phyloP scores from a whole-genome alignment of 2,797 vertebrate genomes.

The Danio kyathit region DNA sequence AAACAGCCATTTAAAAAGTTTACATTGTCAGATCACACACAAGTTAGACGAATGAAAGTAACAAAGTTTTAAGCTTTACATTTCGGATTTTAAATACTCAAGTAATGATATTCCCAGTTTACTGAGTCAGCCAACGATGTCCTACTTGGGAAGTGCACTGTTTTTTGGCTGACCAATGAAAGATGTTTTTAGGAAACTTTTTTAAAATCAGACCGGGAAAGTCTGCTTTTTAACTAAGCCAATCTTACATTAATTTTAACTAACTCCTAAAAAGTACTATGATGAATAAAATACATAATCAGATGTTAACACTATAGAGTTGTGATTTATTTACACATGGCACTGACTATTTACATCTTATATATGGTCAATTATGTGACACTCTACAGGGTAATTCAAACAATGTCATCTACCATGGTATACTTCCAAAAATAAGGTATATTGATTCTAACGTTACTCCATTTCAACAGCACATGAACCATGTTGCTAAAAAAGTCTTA shows the following conservation, averaged over 20 bases:
- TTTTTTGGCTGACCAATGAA: background rate
- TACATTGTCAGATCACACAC: background rate
- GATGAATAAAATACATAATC: background rate
- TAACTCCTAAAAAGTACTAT: background rate
- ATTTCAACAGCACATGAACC: background rate
- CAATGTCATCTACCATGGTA: background rate
- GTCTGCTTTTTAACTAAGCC: background rate
- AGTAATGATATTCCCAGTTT: too few species aligned
- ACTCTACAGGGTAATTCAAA: background rate
- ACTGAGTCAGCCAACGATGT: background rate
- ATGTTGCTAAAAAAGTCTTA: background rate
- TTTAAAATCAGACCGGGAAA: background rate
- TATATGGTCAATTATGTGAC: background rate
- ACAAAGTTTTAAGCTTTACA: background rate
- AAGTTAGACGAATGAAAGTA: background rate
- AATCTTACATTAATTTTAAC: background rate
- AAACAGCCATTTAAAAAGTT: too few species aligned
- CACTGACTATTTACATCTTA: background rate
- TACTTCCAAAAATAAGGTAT: background rate
- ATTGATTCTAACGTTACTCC: background rate
- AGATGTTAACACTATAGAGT: background rate
- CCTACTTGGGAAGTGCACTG: background rate
- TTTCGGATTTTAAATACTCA: too few species aligned
- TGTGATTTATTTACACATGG: background rate
- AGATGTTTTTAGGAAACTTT: background rate